A percentile compares a stretch with the other conserved stretches of the same genome.
Evolutionary conservation across 2,888 invertebrate species (phyloP).

Genomic region (Cerastis leucographa): DNA sequence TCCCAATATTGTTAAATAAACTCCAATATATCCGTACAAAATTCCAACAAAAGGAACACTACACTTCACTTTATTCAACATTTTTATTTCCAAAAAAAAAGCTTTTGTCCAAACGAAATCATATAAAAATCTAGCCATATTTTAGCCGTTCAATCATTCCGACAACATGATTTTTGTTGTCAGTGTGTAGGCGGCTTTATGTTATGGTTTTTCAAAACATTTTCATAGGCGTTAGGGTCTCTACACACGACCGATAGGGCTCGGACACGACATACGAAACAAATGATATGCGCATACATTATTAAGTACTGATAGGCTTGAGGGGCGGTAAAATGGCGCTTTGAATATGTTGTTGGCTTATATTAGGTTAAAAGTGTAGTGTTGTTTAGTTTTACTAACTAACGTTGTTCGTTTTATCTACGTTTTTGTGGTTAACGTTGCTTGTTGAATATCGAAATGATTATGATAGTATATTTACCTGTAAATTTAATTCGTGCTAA

Average conservation of each 20-base stretch:
- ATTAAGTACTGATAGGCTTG: conserved; percentile 75
- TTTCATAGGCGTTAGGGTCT: conserved; percentile 70
- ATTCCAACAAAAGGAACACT: not conserved
- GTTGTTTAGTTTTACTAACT: not conserved
- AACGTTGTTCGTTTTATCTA: not conserved
- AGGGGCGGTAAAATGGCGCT: conserved; percentile 72
- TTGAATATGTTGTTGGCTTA: conserved; percentile 28
- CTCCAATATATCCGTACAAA: not conserved
- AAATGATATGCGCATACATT: conserved; percentile 85
- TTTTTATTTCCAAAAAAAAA: not conserved
- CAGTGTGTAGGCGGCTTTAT: conserved; percentile 32
- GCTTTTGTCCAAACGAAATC: conserved; percentile 16
- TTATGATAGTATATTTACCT: not conserved
- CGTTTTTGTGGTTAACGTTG: not conserved
- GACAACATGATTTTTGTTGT: conserved; percentile 46
- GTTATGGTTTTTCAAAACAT: conserved; percentile 64
- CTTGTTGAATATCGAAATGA: not conserved
- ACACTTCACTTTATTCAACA: too few species aligned
- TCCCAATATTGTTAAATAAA: not conserved
- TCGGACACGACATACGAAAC: conserved; percentile 74
- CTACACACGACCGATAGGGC: conserved; percentile 68
- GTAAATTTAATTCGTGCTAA: not conserved
- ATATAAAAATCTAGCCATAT: conserved; percentile 22
- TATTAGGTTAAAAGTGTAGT: not conserved
- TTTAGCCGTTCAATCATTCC: conserved; percentile 41